These are phyloP conservation scores for Saiga tatarica DNA, from an alignment of 2,113 vertebrate species.

Conservation along the genomic window DNA sequence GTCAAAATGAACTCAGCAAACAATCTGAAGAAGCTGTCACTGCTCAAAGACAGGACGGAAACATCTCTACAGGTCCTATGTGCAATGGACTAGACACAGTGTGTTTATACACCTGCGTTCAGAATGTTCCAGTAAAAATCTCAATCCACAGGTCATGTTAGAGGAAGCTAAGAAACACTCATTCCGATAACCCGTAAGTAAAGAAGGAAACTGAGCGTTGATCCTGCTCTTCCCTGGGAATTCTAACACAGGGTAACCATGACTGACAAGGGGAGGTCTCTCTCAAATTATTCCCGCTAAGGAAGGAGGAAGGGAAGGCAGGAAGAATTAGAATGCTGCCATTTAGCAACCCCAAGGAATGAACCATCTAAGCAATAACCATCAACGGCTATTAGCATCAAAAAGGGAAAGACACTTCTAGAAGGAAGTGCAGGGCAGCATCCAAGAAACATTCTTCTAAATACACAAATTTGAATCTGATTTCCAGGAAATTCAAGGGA, in stretches of 20 bases:
- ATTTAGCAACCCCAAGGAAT: not conserved
- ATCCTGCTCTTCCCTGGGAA: not conserved
- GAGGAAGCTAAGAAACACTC: not conserved
- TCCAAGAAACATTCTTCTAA: not conserved
- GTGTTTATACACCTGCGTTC: fast-evolving
- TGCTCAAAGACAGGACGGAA: not conserved
- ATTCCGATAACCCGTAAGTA: too few species aligned
- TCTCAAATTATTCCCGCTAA: not conserved
- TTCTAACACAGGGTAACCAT: not conserved
- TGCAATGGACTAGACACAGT: too few species aligned
- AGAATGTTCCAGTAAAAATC: not conserved
- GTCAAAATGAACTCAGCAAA: not conserved
- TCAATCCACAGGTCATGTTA: not conserved
- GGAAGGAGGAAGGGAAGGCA: not conserved
- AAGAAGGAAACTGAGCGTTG: not conserved
- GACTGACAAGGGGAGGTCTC: not conserved
- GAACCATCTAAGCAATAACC: not conserved
- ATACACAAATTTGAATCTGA: not conserved
- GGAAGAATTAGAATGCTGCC: too few species aligned
- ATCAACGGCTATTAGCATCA: not conserved
- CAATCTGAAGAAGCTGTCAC: not conserved
- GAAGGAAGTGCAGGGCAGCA: not conserved
- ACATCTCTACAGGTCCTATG: too few species aligned
- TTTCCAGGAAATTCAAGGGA: not conserved
- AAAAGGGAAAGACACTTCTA: not conserved